phyloP scores from a whole-genome alignment of 1,140 invertebrate genomes.

The Drosophila mayri region DNA sequence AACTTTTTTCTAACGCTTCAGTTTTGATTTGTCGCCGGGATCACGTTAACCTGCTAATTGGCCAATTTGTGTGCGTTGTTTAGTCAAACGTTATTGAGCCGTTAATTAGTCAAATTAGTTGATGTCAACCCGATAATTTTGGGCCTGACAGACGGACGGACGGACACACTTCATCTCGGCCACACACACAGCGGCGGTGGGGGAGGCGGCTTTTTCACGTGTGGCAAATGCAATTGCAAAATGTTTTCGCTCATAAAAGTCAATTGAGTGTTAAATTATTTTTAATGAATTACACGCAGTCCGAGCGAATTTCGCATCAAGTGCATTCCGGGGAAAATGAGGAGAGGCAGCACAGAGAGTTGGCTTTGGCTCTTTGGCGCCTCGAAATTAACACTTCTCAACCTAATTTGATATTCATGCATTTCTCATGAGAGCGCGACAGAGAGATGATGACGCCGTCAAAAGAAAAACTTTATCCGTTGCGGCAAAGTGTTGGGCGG shows the following conservation, averaged over 20 bases:
- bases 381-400: constrained; percentile 78
- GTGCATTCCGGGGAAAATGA: constrained; percentile 7
- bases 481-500: constrained; percentile 52
- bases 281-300: constrained; percentile 32
- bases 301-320: constrained; percentile 10
- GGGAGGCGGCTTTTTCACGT: constrained; percentile 6
- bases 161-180: constrained; percentile 5
- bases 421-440: constrained; percentile 65
- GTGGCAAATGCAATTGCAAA: constrained; percentile 22
- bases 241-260: constrained; percentile 23
- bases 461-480: constrained; percentile 59
- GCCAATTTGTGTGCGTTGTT: constrained; percentile 31
- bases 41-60: constrained; percentile 30
- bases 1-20: neutral
- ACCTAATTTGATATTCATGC: constrained; percentile 78
- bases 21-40: constrained; percentile 17
- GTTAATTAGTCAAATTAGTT: constrained; percentile 54
- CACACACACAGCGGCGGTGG: neutral
- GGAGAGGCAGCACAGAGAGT: neutral
- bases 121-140: constrained; percentile 40
- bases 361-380: constrained; percentile 15
- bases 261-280: constrained; percentile 43
- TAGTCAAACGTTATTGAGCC: constrained; percentile 44
- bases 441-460: constrained; percentile 18
- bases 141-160: neutral